Evolutionary conservation across 2,797 vertebrate genomes (phyloP), one percentile per base, ranked within the genome.

Genomic region (Crenichthys baileyi): DNA sequence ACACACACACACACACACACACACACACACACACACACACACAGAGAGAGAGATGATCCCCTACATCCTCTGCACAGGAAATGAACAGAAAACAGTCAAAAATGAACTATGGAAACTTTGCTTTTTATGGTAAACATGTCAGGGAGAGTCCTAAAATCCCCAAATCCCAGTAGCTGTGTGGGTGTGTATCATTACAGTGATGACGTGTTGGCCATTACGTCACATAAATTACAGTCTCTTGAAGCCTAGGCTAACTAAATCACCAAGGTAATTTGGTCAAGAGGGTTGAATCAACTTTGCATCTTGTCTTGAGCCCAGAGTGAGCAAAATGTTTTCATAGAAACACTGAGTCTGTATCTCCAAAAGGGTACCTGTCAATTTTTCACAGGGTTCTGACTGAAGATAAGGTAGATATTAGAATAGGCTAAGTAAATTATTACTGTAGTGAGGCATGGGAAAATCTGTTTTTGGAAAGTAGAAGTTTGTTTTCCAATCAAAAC

Each of bases 211-310:
- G 77, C 85, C 81, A 75, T 89, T 80, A 82, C 71, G 79, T 89
- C 80, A 87, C 81, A 50, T 80, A 83, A 92, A 85, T 88, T 60
- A 88, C 78, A 1, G 0, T 80, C 81, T 88, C 74, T 80, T 61
- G 63, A 81, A 86, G 72, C 58, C 26, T 29, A 15, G 60, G 85
- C 85, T 77, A 85, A 78, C 83, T 88, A 90, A 90, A 90, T 85
- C 79, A 87, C 70, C 80, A 78, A 78, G 75, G 79, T 73, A 73
- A 76, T 78, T 81, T 15, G 58, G 61, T 72, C 75, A 75, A 79
- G 58, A 74, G 48, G 79, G 70, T 51, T 46, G 87, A 83, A 85
- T 91, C 78, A 87, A 87, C 76, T 88, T 87, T 78, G 89, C 90
- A 85, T 85, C 29, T 79, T 26, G 72, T 22, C 65, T 80, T 72